phyloP scores from a whole-genome alignment of 2,888 invertebrate genomes.

The Dermolepida albohirtum region DNA sequence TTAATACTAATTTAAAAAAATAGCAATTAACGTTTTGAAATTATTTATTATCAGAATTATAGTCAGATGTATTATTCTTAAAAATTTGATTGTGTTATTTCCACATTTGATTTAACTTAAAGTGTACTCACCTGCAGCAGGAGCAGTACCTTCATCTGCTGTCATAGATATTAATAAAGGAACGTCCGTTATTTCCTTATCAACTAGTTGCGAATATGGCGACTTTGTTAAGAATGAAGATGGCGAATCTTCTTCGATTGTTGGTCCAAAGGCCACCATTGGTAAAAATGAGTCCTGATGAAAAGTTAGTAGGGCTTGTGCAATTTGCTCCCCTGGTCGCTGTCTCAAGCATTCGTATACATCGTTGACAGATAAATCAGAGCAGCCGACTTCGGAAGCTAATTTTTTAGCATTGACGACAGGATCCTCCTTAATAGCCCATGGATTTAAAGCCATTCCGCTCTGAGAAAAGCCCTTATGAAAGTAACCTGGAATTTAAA shows the following conservation, averaged over 20 bases:
- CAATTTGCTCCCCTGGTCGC: background rate
- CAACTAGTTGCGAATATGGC: slow-evolving; percentile 72
- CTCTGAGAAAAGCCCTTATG: slow-evolving; percentile 4
- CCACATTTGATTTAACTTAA: too few species aligned
- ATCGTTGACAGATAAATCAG: background rate
- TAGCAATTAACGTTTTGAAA: too few species aligned
- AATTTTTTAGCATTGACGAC: background rate
- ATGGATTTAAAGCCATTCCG: slow-evolving; percentile 7
- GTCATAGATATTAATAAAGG: slow-evolving; percentile 78
- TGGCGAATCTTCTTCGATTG: slow-evolving; percentile 54
- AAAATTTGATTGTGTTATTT: too few species aligned
- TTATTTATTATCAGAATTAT: too few species aligned
- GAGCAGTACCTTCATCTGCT: slow-evolving; percentile 79
- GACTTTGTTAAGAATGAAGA: slow-evolving; percentile 74
- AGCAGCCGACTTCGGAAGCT: background rate
- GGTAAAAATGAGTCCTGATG: too few species aligned
- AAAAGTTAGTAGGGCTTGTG: too few species aligned
- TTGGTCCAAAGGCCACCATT: slow-evolving; percentile 53
- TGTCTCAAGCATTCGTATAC: slow-evolving; percentile 1
- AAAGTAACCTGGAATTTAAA: background rate
- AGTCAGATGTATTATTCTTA: too few species aligned
- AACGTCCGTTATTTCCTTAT: slow-evolving; percentile 72
- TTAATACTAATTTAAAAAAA: too few species aligned
- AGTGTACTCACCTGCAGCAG: slow-evolving; percentile 70
- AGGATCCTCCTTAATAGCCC: background rate